These are phyloP conservation scores for Dendrolimus pini DNA, from an alignment of 2,888 invertebrate species.

Conservation along the genomic window DNA sequence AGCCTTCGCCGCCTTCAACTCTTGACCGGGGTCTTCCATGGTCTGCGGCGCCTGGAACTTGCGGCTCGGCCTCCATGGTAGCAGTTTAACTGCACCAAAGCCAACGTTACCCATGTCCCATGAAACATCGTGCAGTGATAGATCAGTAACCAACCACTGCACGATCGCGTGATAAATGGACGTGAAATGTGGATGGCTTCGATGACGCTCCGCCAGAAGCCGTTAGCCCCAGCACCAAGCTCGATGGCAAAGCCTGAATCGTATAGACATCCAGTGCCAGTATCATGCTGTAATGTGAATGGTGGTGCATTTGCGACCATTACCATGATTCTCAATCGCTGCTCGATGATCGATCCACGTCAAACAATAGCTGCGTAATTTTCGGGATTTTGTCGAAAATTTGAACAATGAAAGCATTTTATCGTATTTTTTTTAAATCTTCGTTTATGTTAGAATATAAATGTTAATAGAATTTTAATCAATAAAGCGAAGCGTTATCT, in stretches of 20 bases:
- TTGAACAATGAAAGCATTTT: constrained; percentile 3
- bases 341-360: neutral
- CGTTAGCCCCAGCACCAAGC: constrained; percentile 52
- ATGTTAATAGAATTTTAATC: constrained; percentile 39
- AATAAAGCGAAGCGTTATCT: constrained; percentile 58
- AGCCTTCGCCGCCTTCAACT: constrained; percentile 79
- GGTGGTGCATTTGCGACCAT: constrained; percentile 27
- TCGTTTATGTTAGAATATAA: constrained; percentile 29
- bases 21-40: constrained; percentile 76
- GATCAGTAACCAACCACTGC: constrained; percentile 6
- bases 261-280: constrained; percentile 39
- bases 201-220: constrained; percentile 43
- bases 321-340: constrained; percentile 6
- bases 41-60: constrained; percentile 78
- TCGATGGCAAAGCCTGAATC: constrained; percentile 43
- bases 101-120: constrained; percentile 45
- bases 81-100: constrained; percentile 77
- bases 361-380: neutral
- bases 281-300: constrained; percentile 59
- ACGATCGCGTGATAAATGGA: constrained; percentile 4
- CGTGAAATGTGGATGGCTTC: constrained; percentile 24
- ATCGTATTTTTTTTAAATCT: constrained; percentile 19
- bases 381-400: neutral
- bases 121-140: constrained; percentile 31
- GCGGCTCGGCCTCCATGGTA: constrained; percentile 81